Percentiles rank a stretch among this genome's conserved stretches.
phyloP scores from a whole-genome alignment of 1,140 invertebrate genomes.

The Rhyzopertha dominica region DNA sequence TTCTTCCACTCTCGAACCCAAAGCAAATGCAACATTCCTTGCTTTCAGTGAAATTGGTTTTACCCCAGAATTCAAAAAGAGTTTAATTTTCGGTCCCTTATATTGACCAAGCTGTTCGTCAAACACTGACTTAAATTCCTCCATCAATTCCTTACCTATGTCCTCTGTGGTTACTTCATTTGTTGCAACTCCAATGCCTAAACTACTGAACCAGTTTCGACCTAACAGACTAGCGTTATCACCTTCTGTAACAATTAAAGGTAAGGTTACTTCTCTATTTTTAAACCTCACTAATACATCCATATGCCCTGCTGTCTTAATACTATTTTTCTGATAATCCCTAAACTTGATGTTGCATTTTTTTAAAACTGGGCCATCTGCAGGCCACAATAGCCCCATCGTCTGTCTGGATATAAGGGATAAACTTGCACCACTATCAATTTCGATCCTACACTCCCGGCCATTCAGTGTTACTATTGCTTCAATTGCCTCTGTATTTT shows the following conservation, averaged over 20 bases:
- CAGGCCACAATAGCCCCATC: slow-evolving; percentile 2
- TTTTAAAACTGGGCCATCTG: not conserved
- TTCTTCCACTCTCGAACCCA: slow-evolving; percentile 1
- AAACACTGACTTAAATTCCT: slow-evolving; percentile 7
- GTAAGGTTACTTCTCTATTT: slow-evolving; percentile 1
- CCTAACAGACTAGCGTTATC: slow-evolving; percentile 19
- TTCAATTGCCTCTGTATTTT: not conserved
- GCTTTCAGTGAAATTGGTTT: slow-evolving; percentile 1
- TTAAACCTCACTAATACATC: not conserved
- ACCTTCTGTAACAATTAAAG: slow-evolving; percentile 14
- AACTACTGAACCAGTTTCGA: slow-evolving; percentile 25
- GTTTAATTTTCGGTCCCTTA: slow-evolving; percentile 4
- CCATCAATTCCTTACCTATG: not conserved
- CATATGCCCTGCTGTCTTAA: not conserved
- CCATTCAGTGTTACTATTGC: not conserved
- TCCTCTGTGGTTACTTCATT: slow-evolving; percentile 6
- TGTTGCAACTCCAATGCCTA: slow-evolving; percentile 17
- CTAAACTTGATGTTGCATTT: not conserved
- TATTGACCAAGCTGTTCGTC: not conserved
- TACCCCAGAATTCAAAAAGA: not conserved
- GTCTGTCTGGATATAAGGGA: not conserved
- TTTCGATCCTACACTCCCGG: not conserved
- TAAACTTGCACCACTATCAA: not conserved
- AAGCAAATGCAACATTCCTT: slow-evolving; percentile 6
- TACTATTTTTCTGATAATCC: slow-evolving; percentile 10